phyloP scores from a whole-genome alignment of 2,113 vertebrate species.

The Morone saxatilis region DNA sequence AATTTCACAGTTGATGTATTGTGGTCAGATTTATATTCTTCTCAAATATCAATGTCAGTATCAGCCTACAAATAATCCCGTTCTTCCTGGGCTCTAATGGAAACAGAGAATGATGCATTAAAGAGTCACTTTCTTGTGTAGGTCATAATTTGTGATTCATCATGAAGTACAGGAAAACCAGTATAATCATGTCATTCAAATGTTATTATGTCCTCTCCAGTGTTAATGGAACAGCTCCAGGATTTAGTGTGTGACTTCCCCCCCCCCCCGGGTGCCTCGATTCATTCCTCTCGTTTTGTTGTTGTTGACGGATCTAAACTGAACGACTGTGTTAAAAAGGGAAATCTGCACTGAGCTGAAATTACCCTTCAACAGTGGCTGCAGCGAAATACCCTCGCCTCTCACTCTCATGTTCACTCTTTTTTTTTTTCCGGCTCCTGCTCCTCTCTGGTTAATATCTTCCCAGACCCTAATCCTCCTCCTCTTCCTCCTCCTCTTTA shows the following conservation, averaged over 20 bases:
- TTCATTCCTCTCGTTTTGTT: background rate
- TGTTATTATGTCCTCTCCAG: slow-evolving; percentile 10
- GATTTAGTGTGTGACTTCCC: background rate
- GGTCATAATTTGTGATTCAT: slow-evolving; percentile 4
- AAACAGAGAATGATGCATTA: background rate
- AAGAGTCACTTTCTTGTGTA: slow-evolving; percentile 14
- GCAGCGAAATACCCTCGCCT: background rate
- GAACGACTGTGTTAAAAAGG: background rate
- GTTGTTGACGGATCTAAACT: background rate
- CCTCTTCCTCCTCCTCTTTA: slow-evolving; percentile 19
- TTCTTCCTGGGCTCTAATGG: background rate
- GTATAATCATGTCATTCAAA: slow-evolving; percentile 1
- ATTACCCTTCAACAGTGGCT: background rate
- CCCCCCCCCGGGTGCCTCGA: background rate
- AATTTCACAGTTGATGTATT: background rate
- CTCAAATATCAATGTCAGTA: background rate
- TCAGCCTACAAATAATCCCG: background rate
- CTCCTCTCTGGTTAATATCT: slow-evolving; percentile 58
- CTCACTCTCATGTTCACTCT: slow-evolving; percentile 14
- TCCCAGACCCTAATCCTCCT: slow-evolving; percentile 44
- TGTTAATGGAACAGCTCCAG: slow-evolving; percentile 28
- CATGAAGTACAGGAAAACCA: slow-evolving; percentile 9
- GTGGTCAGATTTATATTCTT: background rate
- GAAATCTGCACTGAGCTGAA: slow-evolving; percentile 2
- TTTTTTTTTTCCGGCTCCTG: slow-evolving; percentile 18